phyloP scores from a whole-genome alignment of 2,797 vertebrate species.

The Amblyraja radiata region DNA sequence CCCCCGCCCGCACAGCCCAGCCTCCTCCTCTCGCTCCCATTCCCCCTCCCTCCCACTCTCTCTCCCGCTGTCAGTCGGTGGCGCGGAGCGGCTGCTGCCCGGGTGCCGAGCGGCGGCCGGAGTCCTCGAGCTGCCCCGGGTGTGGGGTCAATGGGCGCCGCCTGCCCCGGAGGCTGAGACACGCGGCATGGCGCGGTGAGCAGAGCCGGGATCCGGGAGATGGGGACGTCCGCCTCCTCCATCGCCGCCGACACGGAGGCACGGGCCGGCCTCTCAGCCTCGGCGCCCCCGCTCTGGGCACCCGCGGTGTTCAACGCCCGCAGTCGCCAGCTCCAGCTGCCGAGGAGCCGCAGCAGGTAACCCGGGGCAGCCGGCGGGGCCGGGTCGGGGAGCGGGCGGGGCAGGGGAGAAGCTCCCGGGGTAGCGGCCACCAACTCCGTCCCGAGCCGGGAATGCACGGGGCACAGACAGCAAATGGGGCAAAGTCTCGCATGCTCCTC shows the following conservation, averaged over 20 bases:
- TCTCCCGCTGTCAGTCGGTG: neutral
- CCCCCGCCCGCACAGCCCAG: no score
- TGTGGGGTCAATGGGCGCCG: neutral
- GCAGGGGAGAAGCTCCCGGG: no score
- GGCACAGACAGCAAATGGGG: no score
- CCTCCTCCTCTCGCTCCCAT: no score
- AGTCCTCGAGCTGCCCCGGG: neutral
- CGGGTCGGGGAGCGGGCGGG: no score
- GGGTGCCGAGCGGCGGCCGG: neutral
- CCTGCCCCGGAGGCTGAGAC: neutral
- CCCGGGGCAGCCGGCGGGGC: neutral
- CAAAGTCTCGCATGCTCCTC: no score
- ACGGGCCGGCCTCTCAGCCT: neutral
- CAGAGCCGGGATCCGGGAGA: neutral
- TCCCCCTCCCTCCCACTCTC: no score
- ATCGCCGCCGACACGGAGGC: neutral
- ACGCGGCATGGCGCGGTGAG: neutral
- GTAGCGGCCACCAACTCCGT: no score
- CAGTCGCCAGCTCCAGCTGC: neutral
- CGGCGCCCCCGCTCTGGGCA: neutral
- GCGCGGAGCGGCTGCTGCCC: neutral
- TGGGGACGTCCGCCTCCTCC: conserved; percentile 30
- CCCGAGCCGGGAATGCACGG: no score
- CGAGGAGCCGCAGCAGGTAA: conserved; percentile 23
- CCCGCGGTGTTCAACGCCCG: neutral